Base-by-base conservation (phyloP, 1,140 invertebrate species). In the Polyergus mexicanus region DNA sequence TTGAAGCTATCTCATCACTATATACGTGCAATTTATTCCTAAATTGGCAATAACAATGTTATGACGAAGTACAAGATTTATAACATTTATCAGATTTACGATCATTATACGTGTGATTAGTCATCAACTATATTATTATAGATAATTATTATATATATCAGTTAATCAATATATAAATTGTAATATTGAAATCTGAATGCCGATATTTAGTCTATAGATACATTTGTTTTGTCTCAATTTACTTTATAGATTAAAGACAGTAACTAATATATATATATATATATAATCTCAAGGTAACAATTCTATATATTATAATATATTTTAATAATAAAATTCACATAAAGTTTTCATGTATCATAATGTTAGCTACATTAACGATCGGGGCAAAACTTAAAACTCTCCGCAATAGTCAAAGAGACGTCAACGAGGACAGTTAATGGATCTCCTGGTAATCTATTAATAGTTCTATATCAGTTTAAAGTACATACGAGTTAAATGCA, bases 111-210 rank as follows among this genome's bases (percentile, higher is more conserved):
- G 25, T 13, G 6, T n/a, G 1, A 38, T 62, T 51, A 44, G 41
- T 44, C 11, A 51, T 47, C 44, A 47, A 0, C 44, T 13, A 11
- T 44, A 16, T 47, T 47, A 47, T 47, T 51, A 19, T 19, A 28
- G 35, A 75, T 75, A 58, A 38, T 32, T 32, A 44, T 75, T 19
- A 76, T 75, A 32, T 32, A 32, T 75, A 75, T 60, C 8, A 74
- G 10, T 10, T 54, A 35, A 75, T 75, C 32, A 35, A 0, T 16
- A 41, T 3, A 32, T 56, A 16, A 62, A 35, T 38, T 4, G 3
- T 58, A 13, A 74, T 38, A 56, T 32, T 58, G 7, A 51, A 13
- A 54, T 66, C 28, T 10, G 10, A 66, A 62, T 63, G 11, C 16
- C 19, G 5, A 72, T 7, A 22, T 56, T 74, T 22, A 72, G 19